These are phyloP conservation scores for Heliothis subflexa DNA, from an alignment of 1,140 invertebrate genomes.

Conservation along the genomic window DNA sequence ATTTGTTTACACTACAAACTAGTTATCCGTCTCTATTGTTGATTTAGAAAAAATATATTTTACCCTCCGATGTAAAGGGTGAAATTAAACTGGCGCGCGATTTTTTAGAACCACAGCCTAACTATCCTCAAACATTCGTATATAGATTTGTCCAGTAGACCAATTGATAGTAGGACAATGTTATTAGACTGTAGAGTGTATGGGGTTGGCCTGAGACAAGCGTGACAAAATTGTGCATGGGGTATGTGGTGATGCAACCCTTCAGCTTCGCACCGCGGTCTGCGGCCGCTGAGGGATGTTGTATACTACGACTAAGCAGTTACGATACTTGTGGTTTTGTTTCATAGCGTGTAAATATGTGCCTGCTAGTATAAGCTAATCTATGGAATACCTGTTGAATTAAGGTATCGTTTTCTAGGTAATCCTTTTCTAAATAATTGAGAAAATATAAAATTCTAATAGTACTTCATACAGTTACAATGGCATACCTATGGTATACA, in stretches of 20 bases:
- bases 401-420: too few relatives aligned
- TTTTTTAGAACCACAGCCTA: constrained; percentile 52
- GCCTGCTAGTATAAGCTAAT: background rate
- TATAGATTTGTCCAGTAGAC: background rate
- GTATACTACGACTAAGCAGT: constrained; percentile 9
- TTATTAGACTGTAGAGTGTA: constrained; percentile 62
- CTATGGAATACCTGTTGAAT: too few relatives aligned
- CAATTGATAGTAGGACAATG: background rate
- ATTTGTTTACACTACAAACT: constrained; percentile 83
- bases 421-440: too few relatives aligned
- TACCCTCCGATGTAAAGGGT: constrained; percentile 65
- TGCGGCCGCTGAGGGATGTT: constrained; percentile 66
- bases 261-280: constrained; percentile 72
- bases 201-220: constrained; percentile 65
- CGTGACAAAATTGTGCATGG: constrained; percentile 78
- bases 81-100: constrained; percentile 35
- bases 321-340: constrained; percentile 57
- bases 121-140: background rate
- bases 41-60: constrained; percentile 76
- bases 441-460: too few relatives aligned
- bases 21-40: constrained; percentile 77
- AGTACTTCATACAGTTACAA: too few relatives aligned
- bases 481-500: too few relatives aligned
- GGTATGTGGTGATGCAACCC: constrained; percentile 79
- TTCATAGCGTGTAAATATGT: background rate